Base-by-base conservation (phyloP, 2,113 vertebrate genomes). In the Herpailurus yagouaroundi region DNA sequence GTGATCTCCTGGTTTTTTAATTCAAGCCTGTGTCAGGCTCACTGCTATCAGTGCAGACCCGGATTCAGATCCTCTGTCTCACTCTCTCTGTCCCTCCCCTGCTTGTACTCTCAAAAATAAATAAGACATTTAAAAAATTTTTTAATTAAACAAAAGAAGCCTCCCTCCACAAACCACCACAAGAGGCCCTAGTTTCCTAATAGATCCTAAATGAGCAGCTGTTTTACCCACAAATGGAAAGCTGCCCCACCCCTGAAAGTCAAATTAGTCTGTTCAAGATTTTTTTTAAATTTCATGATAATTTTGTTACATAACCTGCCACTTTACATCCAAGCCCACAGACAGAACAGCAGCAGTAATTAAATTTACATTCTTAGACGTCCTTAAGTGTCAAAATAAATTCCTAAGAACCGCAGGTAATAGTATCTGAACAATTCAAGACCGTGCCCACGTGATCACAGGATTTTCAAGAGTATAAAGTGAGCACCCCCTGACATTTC, bases 371-470 rank as follows among this genome's bases (percentile, higher is more conserved):
- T 74, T 50, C 27, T 94, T 83, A 68, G 69, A 76, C 77, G 83
- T 95, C 80, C 87, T 92, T 87, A 97, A 94, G 52, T 97, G 45
- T 96, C 87, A 88, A 93, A 97, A 94, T 66, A 92, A 95, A 96
- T 85, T 83, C 96, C 95, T 93, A 66, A 95, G 60, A 84, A 48
- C 86, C 13, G 12, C 36, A 66, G 88, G 86, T 71, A 92, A 91
- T 1, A 0, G 21, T 29, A 71, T 50, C 57, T 84, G 91, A 96
- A 87, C 63, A 94, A 93, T 38, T 87, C 45, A 50, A 33, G 55
- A 41, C 33, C 48, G 41, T 60, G 66, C 64, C 86, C 38, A 33
- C 50, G 91, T 95, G 91, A 97, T 81, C 71, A 71, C 7, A 85
- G 73, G 80, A 73, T 93, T 82, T 84, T 25, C n/a, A 2, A 4